Conservation (phyloP, 2,113 vertebrate species). For the Opisthocomus hoazin region DNA sequence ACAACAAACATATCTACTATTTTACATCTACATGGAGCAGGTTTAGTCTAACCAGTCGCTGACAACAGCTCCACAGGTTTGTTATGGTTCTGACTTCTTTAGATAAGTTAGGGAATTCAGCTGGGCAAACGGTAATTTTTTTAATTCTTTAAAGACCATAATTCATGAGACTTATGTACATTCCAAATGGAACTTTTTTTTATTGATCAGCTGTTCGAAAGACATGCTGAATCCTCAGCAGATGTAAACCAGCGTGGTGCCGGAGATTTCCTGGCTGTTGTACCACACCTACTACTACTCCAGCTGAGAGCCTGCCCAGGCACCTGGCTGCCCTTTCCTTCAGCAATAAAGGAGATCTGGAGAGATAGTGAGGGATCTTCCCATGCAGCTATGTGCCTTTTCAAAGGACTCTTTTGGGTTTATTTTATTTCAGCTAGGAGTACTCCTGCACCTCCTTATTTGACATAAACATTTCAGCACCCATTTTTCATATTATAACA, state of each 20-base stretch:
- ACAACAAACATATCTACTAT: conserved; percentile 61
- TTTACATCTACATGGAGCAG: not conserved
- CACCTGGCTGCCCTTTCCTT: not conserved
- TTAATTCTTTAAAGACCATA: not conserved
- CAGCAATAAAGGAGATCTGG: not conserved
- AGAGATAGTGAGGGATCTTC: not conserved
- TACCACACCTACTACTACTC: not conserved
- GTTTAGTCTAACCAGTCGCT: not conserved
- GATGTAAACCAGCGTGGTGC: not conserved
- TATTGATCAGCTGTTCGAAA: no score
- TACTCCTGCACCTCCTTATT: not conserved
- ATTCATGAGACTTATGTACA: not conserved
- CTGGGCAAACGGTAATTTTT: not conserved
- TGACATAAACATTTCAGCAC: not conserved
- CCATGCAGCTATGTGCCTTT: not conserved
- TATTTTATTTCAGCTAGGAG: not conserved
- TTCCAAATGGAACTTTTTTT: not conserved
- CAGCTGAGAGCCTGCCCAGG: not conserved
- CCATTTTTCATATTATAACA: not conserved
- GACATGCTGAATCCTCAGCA: not conserved
- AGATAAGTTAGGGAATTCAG: not conserved
- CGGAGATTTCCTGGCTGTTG: not conserved
- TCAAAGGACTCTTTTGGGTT: not conserved
- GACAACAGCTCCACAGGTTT: not conserved
- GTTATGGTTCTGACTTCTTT: not conserved